These are phyloP conservation scores for Agrypnus murinus DNA, from an alignment of 2,888 invertebrate species.

Conservation along the genomic window DNA sequence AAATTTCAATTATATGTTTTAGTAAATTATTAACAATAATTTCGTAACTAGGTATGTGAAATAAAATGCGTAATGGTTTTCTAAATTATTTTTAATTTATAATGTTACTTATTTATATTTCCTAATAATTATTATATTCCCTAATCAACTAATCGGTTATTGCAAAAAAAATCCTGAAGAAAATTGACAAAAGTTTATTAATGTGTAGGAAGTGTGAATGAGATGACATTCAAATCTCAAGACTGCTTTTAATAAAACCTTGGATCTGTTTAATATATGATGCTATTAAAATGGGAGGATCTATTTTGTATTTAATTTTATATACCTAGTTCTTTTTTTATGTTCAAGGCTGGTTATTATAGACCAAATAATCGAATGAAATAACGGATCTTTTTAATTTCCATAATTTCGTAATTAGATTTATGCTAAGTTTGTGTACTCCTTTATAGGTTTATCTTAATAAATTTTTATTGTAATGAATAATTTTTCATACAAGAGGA, in stretches of 20 bases:
- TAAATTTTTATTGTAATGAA: constrained; percentile 3
- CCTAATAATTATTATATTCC: too few relatives aligned
- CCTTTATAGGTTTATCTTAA: constrained; percentile 3
- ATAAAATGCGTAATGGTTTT: too few relatives aligned
- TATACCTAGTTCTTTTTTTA: constrained; percentile 14
- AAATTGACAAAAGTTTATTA: too few relatives aligned
- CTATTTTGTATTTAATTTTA: constrained; percentile 19
- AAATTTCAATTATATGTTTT: too few relatives aligned
- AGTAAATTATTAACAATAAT: too few relatives aligned
- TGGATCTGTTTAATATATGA: constrained; percentile 11
- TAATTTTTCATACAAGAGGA: too few relatives aligned
- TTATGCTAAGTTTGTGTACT: neutral
- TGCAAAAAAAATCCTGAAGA: too few relatives aligned
- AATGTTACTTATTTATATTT: too few relatives aligned
- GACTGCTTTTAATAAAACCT: constrained; percentile 15
- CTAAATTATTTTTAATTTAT: too few relatives aligned
- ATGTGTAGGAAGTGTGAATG: constrained; percentile 18
- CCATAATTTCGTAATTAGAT: neutral
- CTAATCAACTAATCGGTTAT: too few relatives aligned
- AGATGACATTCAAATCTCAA: constrained; percentile 21
- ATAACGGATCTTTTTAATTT: constrained; percentile 5
- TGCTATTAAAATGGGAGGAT: constrained; percentile 21
- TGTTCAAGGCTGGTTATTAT: constrained; percentile 16
- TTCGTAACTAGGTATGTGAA: too few relatives aligned
- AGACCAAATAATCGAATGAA: neutral